Percentiles rank a stretch among this genome's conserved stretches.
Conservation (phyloP, 1,140 invertebrate species). For the Tribolium castaneum region DNA sequence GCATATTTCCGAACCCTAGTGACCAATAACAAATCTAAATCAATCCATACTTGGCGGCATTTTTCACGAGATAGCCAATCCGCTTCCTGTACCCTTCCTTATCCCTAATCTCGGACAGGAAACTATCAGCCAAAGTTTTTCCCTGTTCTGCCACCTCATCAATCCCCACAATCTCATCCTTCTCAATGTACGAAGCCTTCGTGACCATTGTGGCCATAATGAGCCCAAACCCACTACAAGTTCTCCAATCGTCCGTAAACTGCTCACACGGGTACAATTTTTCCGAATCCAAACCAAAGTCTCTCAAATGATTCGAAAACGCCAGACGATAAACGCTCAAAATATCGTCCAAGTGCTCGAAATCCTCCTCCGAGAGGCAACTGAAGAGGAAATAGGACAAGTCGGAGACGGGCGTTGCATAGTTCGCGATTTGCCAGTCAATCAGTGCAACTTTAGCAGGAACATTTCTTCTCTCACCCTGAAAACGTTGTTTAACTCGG, state of each 20-base stretch:
- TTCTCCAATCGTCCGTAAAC: slow-evolving; percentile 48
- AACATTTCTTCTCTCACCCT: background rate
- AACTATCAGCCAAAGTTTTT: background rate
- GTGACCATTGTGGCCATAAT: slow-evolving; percentile 59
- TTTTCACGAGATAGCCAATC: background rate
- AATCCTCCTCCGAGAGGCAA: background rate
- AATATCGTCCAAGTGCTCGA: slow-evolving; percentile 23
- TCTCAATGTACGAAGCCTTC: background rate
- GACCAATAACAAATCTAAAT: too few species aligned
- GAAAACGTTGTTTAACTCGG: background rate
- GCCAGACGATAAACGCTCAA: background rate
- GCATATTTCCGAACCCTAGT: too few species aligned
- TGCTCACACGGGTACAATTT: background rate
- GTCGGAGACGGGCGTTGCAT: background rate
- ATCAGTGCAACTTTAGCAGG: background rate
- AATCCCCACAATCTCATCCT: slow-evolving; percentile 27
- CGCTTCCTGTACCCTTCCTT: background rate
- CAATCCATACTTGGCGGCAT: background rate
- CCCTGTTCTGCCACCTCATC: background rate
- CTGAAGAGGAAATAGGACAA: slow-evolving; percentile 11
- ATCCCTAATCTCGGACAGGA: background rate
- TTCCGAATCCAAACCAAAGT: background rate
- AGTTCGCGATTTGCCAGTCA: slow-evolving; percentile 24
- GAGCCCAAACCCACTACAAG: slow-evolving; percentile 59
- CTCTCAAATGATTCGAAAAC: background rate